These are phyloP conservation scores for Poliocrania exsul DNA, from an alignment of 2,797 vertebrate species.

Conservation along the genomic window DNA sequence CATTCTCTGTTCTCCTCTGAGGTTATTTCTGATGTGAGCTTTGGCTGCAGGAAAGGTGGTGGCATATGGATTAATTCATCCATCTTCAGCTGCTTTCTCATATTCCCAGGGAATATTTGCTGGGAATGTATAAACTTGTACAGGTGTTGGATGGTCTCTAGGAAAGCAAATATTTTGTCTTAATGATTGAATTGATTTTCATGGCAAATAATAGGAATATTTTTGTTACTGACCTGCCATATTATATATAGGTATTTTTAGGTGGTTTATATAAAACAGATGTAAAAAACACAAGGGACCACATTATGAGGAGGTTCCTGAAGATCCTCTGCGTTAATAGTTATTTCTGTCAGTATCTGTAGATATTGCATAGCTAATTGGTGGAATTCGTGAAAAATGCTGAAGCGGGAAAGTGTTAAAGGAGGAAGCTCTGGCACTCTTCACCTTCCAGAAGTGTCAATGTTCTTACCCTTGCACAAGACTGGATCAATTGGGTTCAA, in stretches of 20 bases:
- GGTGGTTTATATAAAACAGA: neutral
- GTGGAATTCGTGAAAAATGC: neutral
- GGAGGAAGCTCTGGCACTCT: neutral
- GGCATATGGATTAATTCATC: neutral
- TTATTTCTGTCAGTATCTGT: neutral
- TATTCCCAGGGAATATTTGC: neutral
- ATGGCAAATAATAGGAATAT: neutral
- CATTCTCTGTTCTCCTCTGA: neutral
- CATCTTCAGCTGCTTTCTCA: neutral
- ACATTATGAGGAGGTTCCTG: neutral
- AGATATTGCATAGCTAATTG: neutral
- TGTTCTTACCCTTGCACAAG: rapidly evolving
- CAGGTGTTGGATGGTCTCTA: neutral
- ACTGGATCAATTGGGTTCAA: neutral
- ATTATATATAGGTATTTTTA: neutral
- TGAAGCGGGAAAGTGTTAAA: neutral
- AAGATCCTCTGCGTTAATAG: neutral
- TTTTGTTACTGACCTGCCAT: neutral
- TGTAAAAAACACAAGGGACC: neutral
- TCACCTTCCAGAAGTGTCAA: rapidly evolving
- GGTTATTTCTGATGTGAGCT: neutral
- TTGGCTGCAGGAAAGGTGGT: neutral
- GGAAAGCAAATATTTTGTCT: neutral
- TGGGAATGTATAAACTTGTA: neutral
- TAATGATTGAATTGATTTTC: neutral